Evolutionary conservation across 2,888 invertebrate species (phyloP), one percentile per base, ranked within the genome.

Genomic region (Nephrotoma guestfalica): DNA sequence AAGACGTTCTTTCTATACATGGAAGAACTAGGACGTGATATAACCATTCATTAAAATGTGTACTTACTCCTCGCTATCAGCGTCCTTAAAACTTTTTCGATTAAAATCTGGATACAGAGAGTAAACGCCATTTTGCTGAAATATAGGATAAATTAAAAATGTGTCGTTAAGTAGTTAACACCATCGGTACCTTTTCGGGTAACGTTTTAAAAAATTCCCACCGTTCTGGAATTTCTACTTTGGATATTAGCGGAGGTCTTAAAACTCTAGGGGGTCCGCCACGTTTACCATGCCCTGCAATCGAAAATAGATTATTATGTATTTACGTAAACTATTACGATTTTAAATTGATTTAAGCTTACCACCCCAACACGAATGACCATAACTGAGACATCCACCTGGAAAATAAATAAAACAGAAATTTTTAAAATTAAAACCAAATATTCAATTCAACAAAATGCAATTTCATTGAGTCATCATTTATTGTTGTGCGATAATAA

Each of bases 301-400:
- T 84, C 18, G 2, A 84, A 41, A 41, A n/a, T 84, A 83, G 40
- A 41, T 83, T 40, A 9, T 30, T 71, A 30, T 30, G 5, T 43
- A 11, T 47, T 47, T 71, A 71, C 7, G 6, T 71, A 6, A 13
- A 71, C 1, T 71, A 41, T 41, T 41, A 47, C 6, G 6, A 13
- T 41, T 13, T 40, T 40, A 40, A 40, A 30, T 42, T 7, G 41
- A n/a, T 84, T 84, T 83, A 7, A 84, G 9, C 86, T 86, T 86
- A 41, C 47, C 86, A 86, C 86, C 86, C 86, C 86, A 86, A 86
- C 86, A 86, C 6, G 86, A 86, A 86, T 86, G 86, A 51, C 86
- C 86, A 86, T 45, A 86, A 45, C 86, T 86, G 30, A 86, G 86
- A 86, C 86, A 86, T 43, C 45, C 43, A 45, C 86, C 86, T 86